phyloP scores from a whole-genome alignment of 2,888 invertebrate genomes.

The Aspidapion aeneum region DNA sequence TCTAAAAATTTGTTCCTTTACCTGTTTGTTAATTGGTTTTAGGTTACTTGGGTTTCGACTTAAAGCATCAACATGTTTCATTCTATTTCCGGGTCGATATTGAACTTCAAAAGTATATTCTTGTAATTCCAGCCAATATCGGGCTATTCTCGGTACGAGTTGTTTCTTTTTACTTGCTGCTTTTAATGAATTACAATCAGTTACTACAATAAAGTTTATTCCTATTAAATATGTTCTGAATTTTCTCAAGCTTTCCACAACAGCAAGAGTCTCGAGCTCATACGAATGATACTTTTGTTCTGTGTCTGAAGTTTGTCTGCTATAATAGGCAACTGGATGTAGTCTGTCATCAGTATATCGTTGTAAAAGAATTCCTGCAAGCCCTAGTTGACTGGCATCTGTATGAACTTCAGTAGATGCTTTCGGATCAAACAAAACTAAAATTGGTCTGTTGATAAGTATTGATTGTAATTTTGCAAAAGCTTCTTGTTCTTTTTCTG shows the following conservation, averaged over 20 bases:
- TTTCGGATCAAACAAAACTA: slow-evolving; percentile 27
- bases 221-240: neutral
- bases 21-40: no score
- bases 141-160: slow-evolving; percentile 22
- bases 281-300: slow-evolving; percentile 37
- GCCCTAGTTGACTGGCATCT: slow-evolving; percentile 30
- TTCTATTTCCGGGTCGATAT: slow-evolving; percentile 24
- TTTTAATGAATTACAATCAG: slow-evolving; percentile 38
- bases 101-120: slow-evolving; percentile 26
- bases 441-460: slow-evolving; percentile 19
- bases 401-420: slow-evolving; percentile 34
- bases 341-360: slow-evolving; percentile 23
- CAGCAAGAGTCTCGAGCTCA: slow-evolving; percentile 41
- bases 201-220: slow-evolving; percentile 32
- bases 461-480: slow-evolving; percentile 22
- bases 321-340: slow-evolving; percentile 36
- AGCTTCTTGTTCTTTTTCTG: slow-evolving; percentile 17
- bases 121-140: slow-evolving; percentile 21
- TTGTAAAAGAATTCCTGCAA: slow-evolving; percentile 34
- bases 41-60: slow-evolving; percentile 29
- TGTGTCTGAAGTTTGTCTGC: slow-evolving; percentile 33
- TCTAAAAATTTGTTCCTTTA: neutral
- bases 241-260: slow-evolving; percentile 36
- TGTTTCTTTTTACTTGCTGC: slow-evolving; percentile 33
- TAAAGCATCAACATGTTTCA: slow-evolving; percentile 30